Evolutionary conservation across 2,113 vertebrate genomes (phyloP).

Genomic region (Odontesthes bonariensis): DNA sequence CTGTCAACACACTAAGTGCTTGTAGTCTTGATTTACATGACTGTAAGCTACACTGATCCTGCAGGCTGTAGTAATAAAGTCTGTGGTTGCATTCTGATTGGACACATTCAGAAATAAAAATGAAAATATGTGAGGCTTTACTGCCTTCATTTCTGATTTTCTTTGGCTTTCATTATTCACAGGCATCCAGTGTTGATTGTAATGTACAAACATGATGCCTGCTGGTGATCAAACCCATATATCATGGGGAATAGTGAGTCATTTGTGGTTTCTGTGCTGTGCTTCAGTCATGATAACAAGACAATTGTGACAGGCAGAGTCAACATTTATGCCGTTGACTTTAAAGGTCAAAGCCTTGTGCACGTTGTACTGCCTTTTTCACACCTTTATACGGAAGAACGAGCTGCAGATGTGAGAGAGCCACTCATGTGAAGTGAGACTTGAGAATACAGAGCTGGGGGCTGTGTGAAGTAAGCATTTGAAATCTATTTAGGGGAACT

Average conservation of each 20-base stretch:
- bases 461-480: slow-evolving; percentile 50
- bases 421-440: slow-evolving; percentile 73
- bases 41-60: slow-evolving; percentile 25
- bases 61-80: slow-evolving; percentile 38
- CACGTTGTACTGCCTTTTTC: slow-evolving; percentile 56
- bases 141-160: slow-evolving; percentile 27
- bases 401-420: slow-evolving; percentile 59
- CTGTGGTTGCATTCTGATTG: slow-evolving; percentile 25
- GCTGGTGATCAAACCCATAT: slow-evolving; percentile 26
- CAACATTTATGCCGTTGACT: slow-evolving; percentile 68
- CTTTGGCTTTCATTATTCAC: not conserved
- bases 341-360: slow-evolving; percentile 71
- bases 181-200: not conserved
- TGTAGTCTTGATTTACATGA: slow-evolving; percentile 59
- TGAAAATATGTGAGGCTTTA: slow-evolving; percentile 6
- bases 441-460: slow-evolving; percentile 55
- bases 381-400: slow-evolving; percentile 48
- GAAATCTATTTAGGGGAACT: slow-evolving; percentile 20
- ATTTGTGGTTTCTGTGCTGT: slow-evolving; percentile 35
- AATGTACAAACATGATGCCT: not conserved
- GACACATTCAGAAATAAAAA: slow-evolving; percentile 14
- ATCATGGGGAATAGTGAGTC: slow-evolving; percentile 13
- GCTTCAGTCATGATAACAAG: slow-evolving; percentile 67
- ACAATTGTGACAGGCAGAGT: slow-evolving; percentile 62
- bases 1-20: slow-evolving; percentile 67